These are phyloP conservation scores for Scarus forsteni DNA, from an alignment of 2,797 vertebrate species.

Conservation along the genomic window DNA sequence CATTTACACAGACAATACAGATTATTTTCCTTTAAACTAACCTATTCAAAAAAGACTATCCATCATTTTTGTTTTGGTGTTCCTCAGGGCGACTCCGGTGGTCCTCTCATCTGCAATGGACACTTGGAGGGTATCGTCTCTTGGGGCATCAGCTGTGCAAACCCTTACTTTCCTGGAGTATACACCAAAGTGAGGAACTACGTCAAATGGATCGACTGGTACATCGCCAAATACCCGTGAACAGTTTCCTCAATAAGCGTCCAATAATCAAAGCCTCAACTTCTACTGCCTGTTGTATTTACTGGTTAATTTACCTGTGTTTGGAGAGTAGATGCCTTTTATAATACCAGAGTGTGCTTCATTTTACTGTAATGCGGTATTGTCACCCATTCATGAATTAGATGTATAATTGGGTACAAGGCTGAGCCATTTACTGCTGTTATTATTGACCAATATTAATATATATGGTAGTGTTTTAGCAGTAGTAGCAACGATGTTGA, in stretches of 20 bases:
- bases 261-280: neutral
- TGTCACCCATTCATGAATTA: no score
- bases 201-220: conserved; percentile 69
- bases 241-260: neutral
- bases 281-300: neutral
- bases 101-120: conserved; percentile 80
- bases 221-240: conserved; percentile 40
- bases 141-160: conserved; percentile 86
- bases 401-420: neutral
- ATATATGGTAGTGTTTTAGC: neutral
- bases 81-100: conserved; percentile 84
- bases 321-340: neutral
- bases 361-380: no score
- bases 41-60: neutral
- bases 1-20: no score
- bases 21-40: no score
- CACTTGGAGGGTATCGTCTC: conserved; percentile 85
- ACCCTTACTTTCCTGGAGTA: conserved; percentile 80
- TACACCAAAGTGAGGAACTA: conserved; percentile 85
- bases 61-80: conserved; percentile 9
- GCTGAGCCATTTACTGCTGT: neutral
- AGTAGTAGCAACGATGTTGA: neutral
- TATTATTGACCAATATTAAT: neutral
- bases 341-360: neutral
- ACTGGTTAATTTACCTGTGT: neutral